Conservation (phyloP, 53 echinoderm and acorn worm genomes). For the Patiria pectinifera region DNA sequence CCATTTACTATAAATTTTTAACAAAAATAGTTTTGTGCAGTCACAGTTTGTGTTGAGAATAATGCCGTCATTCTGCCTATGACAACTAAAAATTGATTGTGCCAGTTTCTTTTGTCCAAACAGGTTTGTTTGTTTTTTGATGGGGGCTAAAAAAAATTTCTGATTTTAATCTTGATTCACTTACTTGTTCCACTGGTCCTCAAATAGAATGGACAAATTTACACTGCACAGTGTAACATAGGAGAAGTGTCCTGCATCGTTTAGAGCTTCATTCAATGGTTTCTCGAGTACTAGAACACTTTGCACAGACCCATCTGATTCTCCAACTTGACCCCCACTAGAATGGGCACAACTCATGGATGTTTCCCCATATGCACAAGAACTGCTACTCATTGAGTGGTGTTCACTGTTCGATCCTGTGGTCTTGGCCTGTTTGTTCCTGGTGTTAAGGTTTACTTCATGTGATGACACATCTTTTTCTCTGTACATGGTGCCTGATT, state of each 20-base stretch:
- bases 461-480: not conserved
- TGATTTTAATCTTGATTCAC: not conserved
- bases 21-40: no score
- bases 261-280: conserved; percentile 74
- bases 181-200: conserved; percentile 76
- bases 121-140: not conserved
- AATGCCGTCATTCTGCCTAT: no score
- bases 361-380: not conserved
- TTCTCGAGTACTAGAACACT: conserved; percentile 32
- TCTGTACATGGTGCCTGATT: not conserved
- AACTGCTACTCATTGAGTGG: not conserved
- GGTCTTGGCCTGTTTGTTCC: not conserved
- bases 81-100: no score
- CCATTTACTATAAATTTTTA: no score
- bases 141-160: not conserved
- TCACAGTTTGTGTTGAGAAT: no score
- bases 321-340: not conserved
- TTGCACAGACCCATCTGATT: not conserved
- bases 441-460: not conserved
- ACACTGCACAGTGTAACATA: conserved; percentile 66
- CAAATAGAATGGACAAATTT: conserved; percentile 61
- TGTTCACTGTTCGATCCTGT: not conserved
- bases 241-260: conserved; percentile 83
- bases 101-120: not conserved
- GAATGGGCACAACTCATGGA: not conserved